Base-by-base conservation (phyloP, 1,140 invertebrate genomes). In the Heliconius congener region DNA sequence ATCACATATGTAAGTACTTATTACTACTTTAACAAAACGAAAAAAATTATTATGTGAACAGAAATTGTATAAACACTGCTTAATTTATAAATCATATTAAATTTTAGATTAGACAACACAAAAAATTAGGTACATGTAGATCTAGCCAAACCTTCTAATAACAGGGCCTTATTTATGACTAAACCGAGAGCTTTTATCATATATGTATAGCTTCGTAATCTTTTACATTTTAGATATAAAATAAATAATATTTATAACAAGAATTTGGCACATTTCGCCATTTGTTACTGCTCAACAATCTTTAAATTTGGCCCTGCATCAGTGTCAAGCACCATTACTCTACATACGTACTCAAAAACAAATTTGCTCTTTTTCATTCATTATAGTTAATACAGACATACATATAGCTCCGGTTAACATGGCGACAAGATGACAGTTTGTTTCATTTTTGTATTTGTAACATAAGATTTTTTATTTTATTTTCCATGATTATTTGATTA, bases 391-490 rank as follows among this genome's bases (percentile, higher is more conserved):
- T 27, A 66, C 60, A 66, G 23, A 66, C 60, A 27, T 66, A 66
- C 60, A 66, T 66, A 30, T 1, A 66, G 4, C 13, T 66, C 60
- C 27, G 60, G 60, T 66, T 66, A 66, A 0, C 60, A 66, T 66
- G 60, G 60, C 60, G 30, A 66, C 60, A 66, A 30, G 11, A 66
- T 66, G 60, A 66, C 60, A 66, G 60, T 66, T 66, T 30, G 4
- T 66, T 66, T 16, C 8, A 11, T 66, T 27, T 30, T 66, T 30
- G 3, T 27, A 66, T 57, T 57, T 57, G 55, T 52, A 19, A 52
- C 16, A 52, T 19, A 52, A 52, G 18, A 6, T 52, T 52, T 19
- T 19, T 52, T 52, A 5, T 71, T n/a, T 37, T 6, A 16, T 71
- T 19, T 37, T 71, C 0, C 37, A 8, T 37, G 13, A 5, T 52